Evolutionary conservation across 2,797 vertebrate species (phyloP).

Genomic region (Danio jaintianensis): DNA sequence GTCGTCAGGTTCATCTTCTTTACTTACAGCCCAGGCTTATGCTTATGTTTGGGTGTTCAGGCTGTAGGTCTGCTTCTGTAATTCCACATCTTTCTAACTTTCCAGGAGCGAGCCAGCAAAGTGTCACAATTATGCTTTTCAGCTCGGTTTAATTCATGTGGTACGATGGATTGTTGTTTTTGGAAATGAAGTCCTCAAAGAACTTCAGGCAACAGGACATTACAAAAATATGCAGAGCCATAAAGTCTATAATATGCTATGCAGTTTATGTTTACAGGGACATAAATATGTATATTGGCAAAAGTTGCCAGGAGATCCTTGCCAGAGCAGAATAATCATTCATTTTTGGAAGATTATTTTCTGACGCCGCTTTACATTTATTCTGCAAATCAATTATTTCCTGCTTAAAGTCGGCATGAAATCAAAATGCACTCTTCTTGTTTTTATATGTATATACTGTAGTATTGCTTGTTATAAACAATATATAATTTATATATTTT

Average conservation of each 20-base stretch:
- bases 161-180: conserved; percentile 44
- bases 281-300: conserved; percentile 46
- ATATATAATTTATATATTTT: too few relatives aligned
- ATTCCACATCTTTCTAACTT: conserved; percentile 36
- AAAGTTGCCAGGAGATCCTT: conserved; percentile 42
- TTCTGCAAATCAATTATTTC: conserved; percentile 33
- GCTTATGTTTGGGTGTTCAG: conserved; percentile 32
- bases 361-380: conserved; percentile 30
- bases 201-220: conserved; percentile 49
- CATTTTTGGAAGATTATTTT: conserved; percentile 40
- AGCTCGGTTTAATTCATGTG: conserved; percentile 36
- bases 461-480: too few relatives aligned
- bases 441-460: too few relatives aligned
- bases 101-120: conserved; percentile 1
- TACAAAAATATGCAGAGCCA: conserved; percentile 53
- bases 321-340: conserved; percentile 41
- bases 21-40: conserved; percentile 1
- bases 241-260: conserved; percentile 43
- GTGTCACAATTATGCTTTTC: conserved; percentile 33
- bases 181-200: conserved; percentile 41
- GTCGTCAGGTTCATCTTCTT: conserved; percentile 46
- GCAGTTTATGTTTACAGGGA: conserved; percentile 48
- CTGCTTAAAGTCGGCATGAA: conserved; percentile 9
- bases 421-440: too few relatives aligned
- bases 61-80: conserved; percentile 19